phyloP scores from a whole-genome alignment of 2,888 invertebrate genomes.

The Octodonta nipae region DNA sequence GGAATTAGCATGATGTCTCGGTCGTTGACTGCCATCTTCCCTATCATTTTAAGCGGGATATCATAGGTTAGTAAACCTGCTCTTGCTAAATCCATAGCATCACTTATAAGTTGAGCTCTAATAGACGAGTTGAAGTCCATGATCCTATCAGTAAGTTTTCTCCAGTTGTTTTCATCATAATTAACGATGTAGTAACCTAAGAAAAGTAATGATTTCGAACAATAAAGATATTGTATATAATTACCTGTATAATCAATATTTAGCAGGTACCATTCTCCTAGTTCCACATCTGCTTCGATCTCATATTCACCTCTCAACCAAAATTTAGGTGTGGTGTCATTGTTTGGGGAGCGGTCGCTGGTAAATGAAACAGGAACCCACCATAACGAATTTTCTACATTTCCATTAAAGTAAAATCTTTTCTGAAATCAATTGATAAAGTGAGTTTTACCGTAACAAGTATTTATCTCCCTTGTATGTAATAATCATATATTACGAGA shows the following conservation, averaged over 20 bases:
- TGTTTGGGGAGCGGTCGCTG: constrained; percentile 25
- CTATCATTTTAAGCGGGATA: constrained; percentile 41
- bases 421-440: constrained; percentile 19
- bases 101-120: constrained; percentile 56
- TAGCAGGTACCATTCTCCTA: constrained; percentile 47
- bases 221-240: background rate
- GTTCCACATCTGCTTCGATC: constrained; percentile 20
- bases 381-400: constrained; percentile 31
- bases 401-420: constrained; percentile 24
- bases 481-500: no score
- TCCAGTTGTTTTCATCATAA: constrained; percentile 50
- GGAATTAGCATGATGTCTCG: constrained; percentile 39
- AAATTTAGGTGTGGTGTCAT: constrained; percentile 32
- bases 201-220: constrained; percentile 21
- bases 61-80: constrained; percentile 44
- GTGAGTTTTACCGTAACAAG: no score
- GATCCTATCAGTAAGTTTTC: constrained; percentile 38
- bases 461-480: no score
- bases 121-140: constrained; percentile 44
- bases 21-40: constrained; percentile 35
- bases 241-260: constrained; percentile 52
- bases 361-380: constrained; percentile 41
- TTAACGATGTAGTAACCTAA: constrained; percentile 52
- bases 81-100: constrained; percentile 47
- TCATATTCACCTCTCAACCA: constrained; percentile 39